These are phyloP conservation scores for Brevimyrus niger DNA, from an alignment of 2,113 vertebrate genomes.

Conservation along the genomic window DNA sequence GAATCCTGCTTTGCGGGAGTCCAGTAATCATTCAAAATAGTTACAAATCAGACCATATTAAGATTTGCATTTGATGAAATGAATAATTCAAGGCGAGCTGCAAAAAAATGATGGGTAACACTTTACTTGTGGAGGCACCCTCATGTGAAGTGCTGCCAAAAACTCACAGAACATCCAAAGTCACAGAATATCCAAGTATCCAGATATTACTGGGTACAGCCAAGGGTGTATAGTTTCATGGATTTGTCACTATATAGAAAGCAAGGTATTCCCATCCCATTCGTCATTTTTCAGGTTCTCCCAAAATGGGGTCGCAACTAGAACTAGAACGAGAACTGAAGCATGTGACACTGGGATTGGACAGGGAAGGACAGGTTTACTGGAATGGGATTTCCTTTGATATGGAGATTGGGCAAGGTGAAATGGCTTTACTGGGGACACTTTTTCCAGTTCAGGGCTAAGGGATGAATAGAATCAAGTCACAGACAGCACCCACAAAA, in stretches of 20 bases:
- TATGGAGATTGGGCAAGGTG: background rate
- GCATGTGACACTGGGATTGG: background rate
- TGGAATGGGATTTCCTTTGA: background rate
- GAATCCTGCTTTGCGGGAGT: background rate
- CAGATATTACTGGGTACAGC: background rate
- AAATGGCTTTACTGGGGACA: background rate
- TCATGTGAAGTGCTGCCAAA: background rate
- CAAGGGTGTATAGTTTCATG: background rate
- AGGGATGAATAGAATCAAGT: background rate
- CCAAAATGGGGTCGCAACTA: background rate
- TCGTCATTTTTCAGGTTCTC: background rate
- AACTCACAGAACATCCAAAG: background rate
- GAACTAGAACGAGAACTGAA: background rate
- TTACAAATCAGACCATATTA: background rate
- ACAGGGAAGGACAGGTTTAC: background rate
- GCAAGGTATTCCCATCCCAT: background rate
- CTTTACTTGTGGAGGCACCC: background rate
- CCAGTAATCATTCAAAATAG: background rate
- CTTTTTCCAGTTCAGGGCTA: background rate
- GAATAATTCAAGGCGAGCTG: background rate
- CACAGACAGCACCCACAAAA: background rate
- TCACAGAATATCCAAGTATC: background rate
- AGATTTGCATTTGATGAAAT: background rate
- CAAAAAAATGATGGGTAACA: background rate
- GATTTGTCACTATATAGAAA: background rate